A percentile compares a stretch with the other conserved stretches of the same genome.
Evolutionary conservation across 2,888 invertebrate species (phyloP).

Genomic region (Erynnis tages): DNA sequence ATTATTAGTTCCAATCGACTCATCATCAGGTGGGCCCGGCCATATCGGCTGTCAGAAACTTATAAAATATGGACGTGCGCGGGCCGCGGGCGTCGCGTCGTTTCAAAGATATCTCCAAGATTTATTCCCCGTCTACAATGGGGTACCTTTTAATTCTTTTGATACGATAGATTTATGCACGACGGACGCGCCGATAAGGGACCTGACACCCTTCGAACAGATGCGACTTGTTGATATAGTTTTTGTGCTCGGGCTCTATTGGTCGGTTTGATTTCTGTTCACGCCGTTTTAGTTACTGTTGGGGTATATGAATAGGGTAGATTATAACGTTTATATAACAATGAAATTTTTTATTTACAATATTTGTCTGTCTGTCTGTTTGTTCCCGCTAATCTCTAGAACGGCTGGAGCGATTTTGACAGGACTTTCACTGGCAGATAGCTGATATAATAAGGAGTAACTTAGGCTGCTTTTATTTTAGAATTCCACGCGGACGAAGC

Average conservation of each 20-base stretch:
- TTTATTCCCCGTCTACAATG: conserved; percentile 78
- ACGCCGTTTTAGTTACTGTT: no score
- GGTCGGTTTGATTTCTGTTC: no score
- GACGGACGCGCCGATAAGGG: conserved; percentile 72
- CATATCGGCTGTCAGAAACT: conserved; percentile 85
- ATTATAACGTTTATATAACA: no score
- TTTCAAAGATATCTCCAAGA: conserved; percentile 78
- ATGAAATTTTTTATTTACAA: no score
- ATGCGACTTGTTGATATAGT: conserved; percentile 22
- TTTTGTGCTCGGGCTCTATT: conserved; percentile 23
- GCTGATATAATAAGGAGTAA: no score
- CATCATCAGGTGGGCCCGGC: conserved; percentile 69
- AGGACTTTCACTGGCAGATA: no score
- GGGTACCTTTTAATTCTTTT: conserved; percentile 81
- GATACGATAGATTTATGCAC: conserved; percentile 79
- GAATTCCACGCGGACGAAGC: no score
- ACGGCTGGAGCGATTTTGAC: no score
- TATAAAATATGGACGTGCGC: conserved; percentile 84
- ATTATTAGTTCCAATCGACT: conserved; percentile 31
- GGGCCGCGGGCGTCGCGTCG: conserved; percentile 69
- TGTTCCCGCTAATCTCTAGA: no score
- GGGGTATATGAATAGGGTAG: no score
- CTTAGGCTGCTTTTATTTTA: no score
- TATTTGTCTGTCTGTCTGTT: no score
- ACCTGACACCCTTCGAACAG: conserved; percentile 54